phyloP scores from a whole-genome alignment of 2,113 vertebrate species.

The Capricornis sumatraensis region DNA sequence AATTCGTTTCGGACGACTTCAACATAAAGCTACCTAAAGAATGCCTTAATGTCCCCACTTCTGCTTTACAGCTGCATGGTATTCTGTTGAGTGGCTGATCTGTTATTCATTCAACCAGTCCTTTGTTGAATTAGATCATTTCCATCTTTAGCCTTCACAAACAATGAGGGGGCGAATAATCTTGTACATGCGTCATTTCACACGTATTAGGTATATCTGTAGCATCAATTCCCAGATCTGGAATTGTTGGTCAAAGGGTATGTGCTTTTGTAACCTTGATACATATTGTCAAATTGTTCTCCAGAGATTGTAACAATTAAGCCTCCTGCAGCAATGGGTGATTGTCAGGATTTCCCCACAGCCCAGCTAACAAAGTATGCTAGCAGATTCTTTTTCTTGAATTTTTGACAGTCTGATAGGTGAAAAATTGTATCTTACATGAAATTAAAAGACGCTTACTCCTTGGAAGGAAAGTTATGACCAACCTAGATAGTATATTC shows the following conservation, averaged over 20 bases:
- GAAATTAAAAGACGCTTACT: no score
- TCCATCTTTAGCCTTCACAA: conserved; percentile 19
- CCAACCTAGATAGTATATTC: no score
- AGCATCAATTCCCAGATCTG: conserved; percentile 13
- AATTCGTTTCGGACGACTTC: background rate
- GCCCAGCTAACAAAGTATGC: background rate
- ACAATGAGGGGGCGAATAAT: background rate
- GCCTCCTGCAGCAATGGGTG: background rate
- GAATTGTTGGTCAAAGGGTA: background rate
- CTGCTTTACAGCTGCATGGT: background rate
- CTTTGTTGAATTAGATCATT: background rate
- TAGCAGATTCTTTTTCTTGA: background rate
- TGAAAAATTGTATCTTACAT: conserved; percentile 19
- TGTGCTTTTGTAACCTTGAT: background rate
- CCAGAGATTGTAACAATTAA: background rate
- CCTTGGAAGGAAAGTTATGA: no score
- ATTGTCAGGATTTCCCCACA: background rate
- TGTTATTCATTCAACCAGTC: background rate
- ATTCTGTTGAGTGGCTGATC: background rate
- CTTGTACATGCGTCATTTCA: background rate
- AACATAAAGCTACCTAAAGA: background rate
- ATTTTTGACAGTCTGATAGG: conserved; percentile 29
- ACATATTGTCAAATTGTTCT: background rate
- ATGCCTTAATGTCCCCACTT: background rate
- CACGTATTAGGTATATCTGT: background rate